A percentile compares a stretch with the other conserved stretches of the same genome.
Conservation (phyloP, 2,888 invertebrate genomes). For the Drepanosiphum platanoidis region DNA sequence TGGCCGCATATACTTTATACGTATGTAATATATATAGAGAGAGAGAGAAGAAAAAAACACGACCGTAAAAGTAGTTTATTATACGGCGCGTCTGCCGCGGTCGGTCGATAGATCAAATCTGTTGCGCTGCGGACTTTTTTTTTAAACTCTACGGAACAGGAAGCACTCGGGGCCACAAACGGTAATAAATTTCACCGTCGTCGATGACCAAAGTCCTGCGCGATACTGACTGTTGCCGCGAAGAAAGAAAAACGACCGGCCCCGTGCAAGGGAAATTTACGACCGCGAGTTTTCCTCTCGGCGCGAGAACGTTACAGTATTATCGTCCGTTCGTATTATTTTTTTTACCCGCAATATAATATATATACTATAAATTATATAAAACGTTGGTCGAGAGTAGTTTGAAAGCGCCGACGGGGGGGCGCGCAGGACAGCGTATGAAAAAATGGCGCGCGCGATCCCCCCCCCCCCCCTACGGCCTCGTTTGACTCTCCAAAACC, state of each 20-base stretch:
- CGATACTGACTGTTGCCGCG: neutral
- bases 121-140: constrained; percentile 15
- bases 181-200: constrained; percentile 39
- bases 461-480: neutral
- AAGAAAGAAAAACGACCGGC: neutral
- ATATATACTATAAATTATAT: constrained; percentile 1
- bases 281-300: constrained; percentile 10
- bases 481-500: neutral
- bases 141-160: constrained; percentile 35
- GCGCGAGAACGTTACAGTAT: neutral
- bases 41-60: constrained; percentile 1
- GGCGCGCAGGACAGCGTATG: neutral
- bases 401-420: constrained; percentile 20
- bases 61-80: constrained; percentile 24
- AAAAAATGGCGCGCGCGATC: neutral
- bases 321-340: too few relatives aligned
- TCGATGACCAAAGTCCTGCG: neutral
- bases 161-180: constrained; percentile 27
- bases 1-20: neutral
- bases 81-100: constrained; percentile 3
- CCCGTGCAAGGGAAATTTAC: constrained; percentile 23
- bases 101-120: constrained; percentile 51
- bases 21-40: neutral
- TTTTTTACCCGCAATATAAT: too few relatives aligned
- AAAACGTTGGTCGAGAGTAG: constrained; percentile 2